Evolutionary conservation across 2,888 invertebrate species (phyloP).

Genomic region (Tenthredo notha): DNA sequence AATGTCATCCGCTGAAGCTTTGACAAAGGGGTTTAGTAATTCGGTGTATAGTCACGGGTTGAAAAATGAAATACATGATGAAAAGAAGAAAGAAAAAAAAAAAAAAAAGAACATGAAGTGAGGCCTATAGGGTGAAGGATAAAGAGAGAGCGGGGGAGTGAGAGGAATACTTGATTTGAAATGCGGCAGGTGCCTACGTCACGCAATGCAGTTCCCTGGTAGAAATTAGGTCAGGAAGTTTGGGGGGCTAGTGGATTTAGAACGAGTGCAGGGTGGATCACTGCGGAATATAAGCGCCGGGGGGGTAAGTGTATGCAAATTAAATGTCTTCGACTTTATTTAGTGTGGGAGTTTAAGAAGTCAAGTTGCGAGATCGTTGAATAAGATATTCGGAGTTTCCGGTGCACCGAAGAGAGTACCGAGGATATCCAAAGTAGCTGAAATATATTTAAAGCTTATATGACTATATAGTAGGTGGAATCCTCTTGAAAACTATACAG

Average conservation of each 20-base stretch:
- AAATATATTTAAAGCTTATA: conserved; percentile 50
- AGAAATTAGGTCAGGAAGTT: conserved; percentile 71
- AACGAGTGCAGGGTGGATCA: conserved; percentile 52
- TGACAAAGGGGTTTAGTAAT: conserved; percentile 21
- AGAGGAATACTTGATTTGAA: conserved; percentile 62
- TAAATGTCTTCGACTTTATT: conserved; percentile 70
- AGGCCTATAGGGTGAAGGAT: neutral
- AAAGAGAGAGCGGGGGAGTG: conserved; percentile 37
- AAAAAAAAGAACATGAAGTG: neutral
- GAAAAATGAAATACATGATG: neutral
- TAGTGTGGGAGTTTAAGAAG: conserved; percentile 65
- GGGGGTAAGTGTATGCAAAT: conserved; percentile 68
- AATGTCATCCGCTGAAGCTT: conserved; percentile 10
- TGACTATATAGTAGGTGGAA: neutral
- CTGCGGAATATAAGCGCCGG: conserved; percentile 48
- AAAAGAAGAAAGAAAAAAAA: neutral
- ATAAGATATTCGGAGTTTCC: conserved; percentile 31
- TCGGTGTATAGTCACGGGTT: neutral
- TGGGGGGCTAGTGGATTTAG: conserved; percentile 64
- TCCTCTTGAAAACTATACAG: conserved; percentile 47
- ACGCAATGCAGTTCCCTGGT: conserved; percentile 67
- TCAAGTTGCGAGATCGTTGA: conserved; percentile 46
- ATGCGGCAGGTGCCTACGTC: conserved; percentile 68
- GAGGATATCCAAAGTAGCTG: conserved; percentile 45
- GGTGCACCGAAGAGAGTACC: neutral